These are phyloP conservation scores for Tapera naevia DNA, from an alignment of 2,797 vertebrate species.

Conservation along the genomic window DNA sequence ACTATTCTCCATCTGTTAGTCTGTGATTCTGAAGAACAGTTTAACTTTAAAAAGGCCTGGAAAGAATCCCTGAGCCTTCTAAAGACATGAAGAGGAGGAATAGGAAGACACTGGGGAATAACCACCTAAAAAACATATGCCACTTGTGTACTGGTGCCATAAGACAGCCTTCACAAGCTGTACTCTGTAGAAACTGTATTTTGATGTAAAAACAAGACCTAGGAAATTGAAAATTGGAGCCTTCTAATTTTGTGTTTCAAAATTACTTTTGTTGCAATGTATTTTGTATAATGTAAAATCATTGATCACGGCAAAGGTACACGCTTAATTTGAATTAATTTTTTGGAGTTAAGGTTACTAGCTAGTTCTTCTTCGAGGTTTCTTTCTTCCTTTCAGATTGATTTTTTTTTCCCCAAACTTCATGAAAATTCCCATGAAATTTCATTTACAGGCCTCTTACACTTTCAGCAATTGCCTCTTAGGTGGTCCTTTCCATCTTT, in stretches of 20 bases:
- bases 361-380: background rate
- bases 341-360: background rate
- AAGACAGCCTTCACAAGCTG: background rate
- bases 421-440: background rate
- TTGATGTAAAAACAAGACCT: background rate
- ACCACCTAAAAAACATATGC: background rate
- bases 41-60: background rate
- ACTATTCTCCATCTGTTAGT: constrained; percentile 23
- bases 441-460: background rate
- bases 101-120: background rate
- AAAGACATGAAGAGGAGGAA: background rate
- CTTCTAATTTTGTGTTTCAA: background rate
- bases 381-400: background rate
- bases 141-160: background rate
- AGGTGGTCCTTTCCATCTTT: background rate
- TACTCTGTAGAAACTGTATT: background rate
- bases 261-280: background rate
- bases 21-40: background rate
- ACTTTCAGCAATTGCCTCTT: background rate
- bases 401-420: background rate
- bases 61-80: constrained; percentile 7
- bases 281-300: background rate
- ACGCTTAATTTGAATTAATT: background rate
- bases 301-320: background rate
- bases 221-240: background rate